Evolutionary conservation across 2,888 invertebrate genomes (phyloP), one percentile per base, ranked within the genome.

Genomic region (Poecilus cupreus): DNA sequence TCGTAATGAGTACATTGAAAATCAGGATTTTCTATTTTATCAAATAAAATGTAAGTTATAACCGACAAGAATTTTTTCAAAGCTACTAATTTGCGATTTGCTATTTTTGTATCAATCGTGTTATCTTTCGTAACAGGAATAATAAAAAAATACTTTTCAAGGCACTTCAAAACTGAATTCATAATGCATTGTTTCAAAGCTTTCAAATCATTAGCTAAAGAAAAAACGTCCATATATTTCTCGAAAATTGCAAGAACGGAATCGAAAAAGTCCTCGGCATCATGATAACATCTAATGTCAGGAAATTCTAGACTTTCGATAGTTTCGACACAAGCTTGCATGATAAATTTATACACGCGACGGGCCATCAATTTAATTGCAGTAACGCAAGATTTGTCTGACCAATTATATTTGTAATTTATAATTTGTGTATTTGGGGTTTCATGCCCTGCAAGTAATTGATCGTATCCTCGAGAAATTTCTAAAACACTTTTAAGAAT

Each of bases 11-110:
- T 57, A 32, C 81, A 81, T 16, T 81, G 75, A 57, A 81, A 81
- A 20, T 81, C 81, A n/a, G 81, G 81, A 20, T 81, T 74, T 24
- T 81, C 75, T 22, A 81, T 81, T 60, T 60, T 81, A 32, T 81
- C 81, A 43, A 81, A 81, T 22, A 81, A 60, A 60, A 74, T 60
- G 18, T 81, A 81, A 37, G 46, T 70, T 24, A 81, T 32, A 16
- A 81, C 16, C 3, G 39, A 46, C 16, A 81, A 20, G 18, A 60
- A 74, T n/a, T 60, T 43, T 24, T 60, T 46, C 20, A 81, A 20
- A 2, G 57, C 11, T 4, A 32, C 1, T n/a, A 80, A 8, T 54
- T 80, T 80, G n/a, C 32, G 24, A 18, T 39, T 51, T 22, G 39
- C 80, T 11, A 75, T 49, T 49, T 54, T 43, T 43, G 8, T 46